Evolutionary conservation across 2,888 invertebrate genomes (phyloP).

Genomic region (Noctua janthina): DNA sequence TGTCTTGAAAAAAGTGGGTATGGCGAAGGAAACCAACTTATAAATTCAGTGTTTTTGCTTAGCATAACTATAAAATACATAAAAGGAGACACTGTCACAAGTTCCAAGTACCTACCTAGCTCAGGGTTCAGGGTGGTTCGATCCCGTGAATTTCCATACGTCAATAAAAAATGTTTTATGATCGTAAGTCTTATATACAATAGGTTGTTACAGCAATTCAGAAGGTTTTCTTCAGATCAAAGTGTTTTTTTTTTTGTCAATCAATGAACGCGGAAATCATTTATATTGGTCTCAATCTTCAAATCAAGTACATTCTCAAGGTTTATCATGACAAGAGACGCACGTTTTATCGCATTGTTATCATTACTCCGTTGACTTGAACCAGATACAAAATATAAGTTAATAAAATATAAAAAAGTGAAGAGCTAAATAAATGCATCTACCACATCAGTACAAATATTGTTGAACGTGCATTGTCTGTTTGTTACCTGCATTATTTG

Average conservation of each 20-base stretch:
- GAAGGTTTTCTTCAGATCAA: slow-evolving; percentile 10
- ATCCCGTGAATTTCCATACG: slow-evolving; percentile 38
- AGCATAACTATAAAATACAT: neutral
- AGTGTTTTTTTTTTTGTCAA: slow-evolving; percentile 18
- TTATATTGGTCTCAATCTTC: slow-evolving; percentile 9
- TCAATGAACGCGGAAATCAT: slow-evolving; percentile 28
- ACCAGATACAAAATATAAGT: neutral
- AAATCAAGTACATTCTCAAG: slow-evolving; percentile 14
- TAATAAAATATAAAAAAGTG: neutral
- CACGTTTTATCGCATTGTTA: slow-evolving; percentile 12
- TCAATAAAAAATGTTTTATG: slow-evolving; percentile 53
- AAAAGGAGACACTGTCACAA: neutral
- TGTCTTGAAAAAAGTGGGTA: neutral
- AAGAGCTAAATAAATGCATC: neutral
- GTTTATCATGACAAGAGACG: slow-evolving; percentile 27
- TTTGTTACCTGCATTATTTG: neutral
- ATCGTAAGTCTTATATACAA: slow-evolving; percentile 12
- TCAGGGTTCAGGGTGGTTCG: slow-evolving; percentile 22
- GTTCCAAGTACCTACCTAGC: slow-evolving; percentile 22
- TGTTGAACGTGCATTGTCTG: neutral
- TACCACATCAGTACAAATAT: neutral
- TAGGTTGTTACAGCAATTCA: slow-evolving; percentile 7
- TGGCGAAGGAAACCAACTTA: neutral
- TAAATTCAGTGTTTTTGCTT: neutral
- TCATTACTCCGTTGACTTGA: slow-evolving; percentile 6